Evolutionary conservation across 2,888 invertebrate species (phyloP), one percentile per base, ranked within the genome.

Genomic region (Drosophila putrida): DNA sequence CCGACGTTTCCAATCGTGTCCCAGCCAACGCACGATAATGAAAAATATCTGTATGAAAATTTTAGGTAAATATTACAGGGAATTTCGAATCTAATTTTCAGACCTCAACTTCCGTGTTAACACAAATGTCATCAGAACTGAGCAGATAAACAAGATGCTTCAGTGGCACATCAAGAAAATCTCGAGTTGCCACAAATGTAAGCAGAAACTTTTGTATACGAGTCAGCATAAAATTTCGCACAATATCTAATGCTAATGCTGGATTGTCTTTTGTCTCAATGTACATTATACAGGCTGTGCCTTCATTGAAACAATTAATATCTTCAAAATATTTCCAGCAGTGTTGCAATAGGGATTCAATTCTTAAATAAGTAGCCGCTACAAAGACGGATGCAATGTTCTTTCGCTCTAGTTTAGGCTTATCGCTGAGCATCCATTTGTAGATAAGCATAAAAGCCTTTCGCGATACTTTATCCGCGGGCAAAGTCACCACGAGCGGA

Each of bases 361-460:
- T 60, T 20, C 77, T 80, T 67, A 92, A 83, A 55, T 92, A 89
- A 0, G 73, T 58, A 0, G 87, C 87, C 0, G 84, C 90, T 13
- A 90, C 80, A 54, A 75, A 87, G 0, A 85, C 44, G 1, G 61
- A 55, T 0, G 77, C 6, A 46, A 85, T 68, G n/a, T 68, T 38
- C 4, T 47, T 50, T 5, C 76, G 75, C 6, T 76, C 73, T 96
- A 96, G 90, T 4, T 94, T 92, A 63, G 94, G 95, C 70, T 94
- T 94, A 77, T 95, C 95, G 11, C 95, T 95, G 75, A 96, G 94
- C 96, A 96, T 96, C 96, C 96, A 96, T 81, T 96, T 95, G 91
- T 96, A 96, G 64, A 96, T 95, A 58, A 95, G 94, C 62, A 94
- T 94, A 83, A 96, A 96, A 0, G 96, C 94, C 79, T 93, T 92